Evolutionary conservation across 2,797 vertebrate genomes (phyloP).

Genomic region (Phoxinus dragarum): DNA sequence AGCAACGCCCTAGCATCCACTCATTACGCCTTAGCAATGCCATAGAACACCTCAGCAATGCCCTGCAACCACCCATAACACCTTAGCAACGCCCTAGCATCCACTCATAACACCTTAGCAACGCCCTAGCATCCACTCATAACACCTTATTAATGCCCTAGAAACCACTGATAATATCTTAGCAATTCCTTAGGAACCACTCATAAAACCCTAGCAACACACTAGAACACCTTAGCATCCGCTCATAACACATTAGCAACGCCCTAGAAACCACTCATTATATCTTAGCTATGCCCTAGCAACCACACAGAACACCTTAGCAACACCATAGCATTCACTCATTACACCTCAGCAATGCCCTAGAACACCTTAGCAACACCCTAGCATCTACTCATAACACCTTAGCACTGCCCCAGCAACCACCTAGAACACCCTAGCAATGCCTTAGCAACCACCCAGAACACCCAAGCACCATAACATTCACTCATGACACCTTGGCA

Average conservation of each 20-base stretch:
- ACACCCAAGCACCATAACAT: no score
- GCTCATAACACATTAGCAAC: background rate
- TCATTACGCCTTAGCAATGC: background rate
- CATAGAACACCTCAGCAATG: background rate
- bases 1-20: background rate
- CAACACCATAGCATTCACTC: no score
- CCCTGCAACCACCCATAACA: background rate
- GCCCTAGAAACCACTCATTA: background rate
- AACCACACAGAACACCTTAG: background rate
- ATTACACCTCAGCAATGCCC: background rate
- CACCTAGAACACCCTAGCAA: background rate
- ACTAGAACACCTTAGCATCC: background rate
- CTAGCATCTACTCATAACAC: no score
- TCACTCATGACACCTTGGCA: no score
- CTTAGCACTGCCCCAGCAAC: background rate
- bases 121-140: rapidly evolving
- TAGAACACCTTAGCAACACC: background rate
- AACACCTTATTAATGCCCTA: background rate
- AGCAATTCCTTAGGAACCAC: background rate
- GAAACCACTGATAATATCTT: background rate
- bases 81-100: background rate
- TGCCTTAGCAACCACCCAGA: no score
- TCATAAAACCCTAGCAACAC: background rate
- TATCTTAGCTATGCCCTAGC: background rate
- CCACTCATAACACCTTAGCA: background rate